phyloP scores from a whole-genome alignment of 2,797 vertebrate species.

The Gadopsis bispinosus region DNA sequence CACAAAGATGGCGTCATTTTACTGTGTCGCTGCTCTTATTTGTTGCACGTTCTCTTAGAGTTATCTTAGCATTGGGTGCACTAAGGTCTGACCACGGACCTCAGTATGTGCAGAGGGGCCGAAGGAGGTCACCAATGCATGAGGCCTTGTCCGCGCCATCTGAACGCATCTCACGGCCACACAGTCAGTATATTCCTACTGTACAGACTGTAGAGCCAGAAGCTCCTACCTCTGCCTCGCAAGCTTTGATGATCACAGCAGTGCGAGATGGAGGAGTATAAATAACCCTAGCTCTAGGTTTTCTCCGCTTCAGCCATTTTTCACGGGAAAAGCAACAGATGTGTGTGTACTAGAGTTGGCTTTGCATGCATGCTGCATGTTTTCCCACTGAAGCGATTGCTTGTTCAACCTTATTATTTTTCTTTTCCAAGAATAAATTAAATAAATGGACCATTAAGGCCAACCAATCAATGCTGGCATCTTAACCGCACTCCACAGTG shows the following conservation, averaged over 20 bases:
- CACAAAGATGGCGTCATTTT: conserved; percentile 29
- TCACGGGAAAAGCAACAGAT: conserved; percentile 29
- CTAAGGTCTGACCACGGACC: conserved; percentile 49
- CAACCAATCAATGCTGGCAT: conserved; percentile 38
- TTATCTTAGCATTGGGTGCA: conserved; percentile 58
- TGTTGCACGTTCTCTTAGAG: conserved; percentile 51
- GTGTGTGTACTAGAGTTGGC: conserved; percentile 11
- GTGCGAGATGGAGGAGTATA: conserved; percentile 30
- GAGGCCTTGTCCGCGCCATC: conserved; percentile 15
- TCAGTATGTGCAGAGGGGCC: not conserved
- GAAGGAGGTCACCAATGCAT: conserved; percentile 20
- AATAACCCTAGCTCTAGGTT: not conserved
- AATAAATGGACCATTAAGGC: conserved; percentile 13
- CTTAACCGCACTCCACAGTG: conserved; percentile 4
- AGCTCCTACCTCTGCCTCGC: conserved; percentile 8
- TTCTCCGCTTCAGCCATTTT: conserved; percentile 22
- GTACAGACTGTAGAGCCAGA: conserved; percentile 6
- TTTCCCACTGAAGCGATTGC: conserved; percentile 47
- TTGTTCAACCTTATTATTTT: conserved; percentile 40
- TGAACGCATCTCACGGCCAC: conserved; percentile 17
- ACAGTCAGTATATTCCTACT: conserved; percentile 18
- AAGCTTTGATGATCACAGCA: not conserved
- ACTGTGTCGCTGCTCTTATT: conserved; percentile 42
- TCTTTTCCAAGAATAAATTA: conserved; percentile 1
- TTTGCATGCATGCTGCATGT: conserved; percentile 29